Base-by-base conservation (phyloP, 1,140 invertebrate species). In the Hycleus phaleratus region DNA sequence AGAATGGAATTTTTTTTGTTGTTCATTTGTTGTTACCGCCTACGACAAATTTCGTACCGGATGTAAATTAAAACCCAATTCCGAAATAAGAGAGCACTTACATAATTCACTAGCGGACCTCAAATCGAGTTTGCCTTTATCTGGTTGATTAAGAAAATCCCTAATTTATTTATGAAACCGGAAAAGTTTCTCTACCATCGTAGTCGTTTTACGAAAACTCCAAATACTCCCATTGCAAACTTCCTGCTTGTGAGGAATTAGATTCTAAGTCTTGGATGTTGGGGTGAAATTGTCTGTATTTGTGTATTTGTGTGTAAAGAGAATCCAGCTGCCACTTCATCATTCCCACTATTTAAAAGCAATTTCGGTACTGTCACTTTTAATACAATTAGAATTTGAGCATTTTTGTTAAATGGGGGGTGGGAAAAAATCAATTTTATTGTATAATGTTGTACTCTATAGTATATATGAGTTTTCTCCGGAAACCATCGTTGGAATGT, bases 101-200 rank as follows among this genome's bases (percentile, higher is more conserved):
- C 46, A 47, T 47, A 47, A 47, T 26, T 47, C 26, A 47, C 26
- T 47, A 47, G 26, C 46, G 46, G 24, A 47, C 46, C 46, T 47
- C 46, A 47, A 47, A 47, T 47, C 26, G 46, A 47, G 46, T 47
- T 47, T 25, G 46, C 46, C 26, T 47, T 26, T 47, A 47, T 47
- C 46, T 47, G 18, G 46, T 26, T 47, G 46, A 47, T 47, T 47
- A 47, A 24, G n/a, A 11, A 47, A 47, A 47, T 47, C 46, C 43
- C 24, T 47, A 47, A 47, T 47, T 47, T 47, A 47, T 47, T 47
- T 47, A 47, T 24, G 46, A 10, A 47, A 47, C 24, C 46, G 46
- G 46, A 47, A 47, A 47, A 47, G 3, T 47, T 47, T 47, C 46
- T 47, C 24, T 47, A 7, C 32, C 32, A 32, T 7, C 32, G 32